Evolutionary conservation across 2,113 vertebrate species (phyloP).

Genomic region (Castor canadensis): DNA sequence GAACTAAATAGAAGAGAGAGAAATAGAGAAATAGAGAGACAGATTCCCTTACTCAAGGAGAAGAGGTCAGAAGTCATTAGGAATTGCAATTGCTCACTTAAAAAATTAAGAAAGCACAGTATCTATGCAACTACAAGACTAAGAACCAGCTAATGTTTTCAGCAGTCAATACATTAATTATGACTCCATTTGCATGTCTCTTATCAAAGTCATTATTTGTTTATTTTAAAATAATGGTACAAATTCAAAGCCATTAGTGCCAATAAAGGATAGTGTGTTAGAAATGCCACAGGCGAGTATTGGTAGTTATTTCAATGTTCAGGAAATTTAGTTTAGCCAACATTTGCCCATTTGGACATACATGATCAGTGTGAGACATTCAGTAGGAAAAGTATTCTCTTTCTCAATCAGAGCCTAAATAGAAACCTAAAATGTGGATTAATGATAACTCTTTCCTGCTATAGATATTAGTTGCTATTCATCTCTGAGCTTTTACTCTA

Average conservation of each 20-base stretch:
- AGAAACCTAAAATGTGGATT: conserved; percentile 20
- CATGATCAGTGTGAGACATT: neutral
- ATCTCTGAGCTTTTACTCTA: neutral
- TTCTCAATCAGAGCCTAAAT: neutral
- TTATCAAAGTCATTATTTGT: neutral
- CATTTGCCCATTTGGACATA: neutral
- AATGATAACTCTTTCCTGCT: neutral
- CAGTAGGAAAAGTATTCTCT: neutral
- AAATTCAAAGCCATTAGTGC: conserved; percentile 3
- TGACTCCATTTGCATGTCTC: neutral
- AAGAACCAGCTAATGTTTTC: neutral
- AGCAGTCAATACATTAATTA: neutral
- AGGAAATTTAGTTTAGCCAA: conserved; percentile 16
- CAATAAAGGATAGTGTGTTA: neutral
- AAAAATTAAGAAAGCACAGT: neutral
- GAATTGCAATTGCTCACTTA: neutral
- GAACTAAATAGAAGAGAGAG: neutral
- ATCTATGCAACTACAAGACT: neutral
- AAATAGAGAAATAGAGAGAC: neutral
- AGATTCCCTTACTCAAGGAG: neutral
- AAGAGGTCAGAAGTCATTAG: neutral
- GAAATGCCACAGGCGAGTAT: neutral
- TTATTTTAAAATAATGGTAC: neutral
- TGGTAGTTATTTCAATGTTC: neutral
- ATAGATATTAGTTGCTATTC: neutral